Conservation (phyloP, 2,113 vertebrate species). For the Periophthalmodon schlosseri region DNA sequence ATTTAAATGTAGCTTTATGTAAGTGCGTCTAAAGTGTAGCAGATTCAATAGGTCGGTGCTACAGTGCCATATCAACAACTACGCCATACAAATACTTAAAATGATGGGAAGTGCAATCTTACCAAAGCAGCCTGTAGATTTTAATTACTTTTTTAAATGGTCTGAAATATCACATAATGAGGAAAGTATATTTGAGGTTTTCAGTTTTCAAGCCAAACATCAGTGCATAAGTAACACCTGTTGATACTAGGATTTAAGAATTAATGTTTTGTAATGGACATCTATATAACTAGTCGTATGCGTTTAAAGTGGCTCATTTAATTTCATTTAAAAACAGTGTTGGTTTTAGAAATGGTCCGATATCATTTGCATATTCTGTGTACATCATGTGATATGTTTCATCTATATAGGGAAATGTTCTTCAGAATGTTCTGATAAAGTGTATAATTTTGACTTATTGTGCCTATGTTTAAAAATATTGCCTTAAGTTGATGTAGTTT, state of each 20-base stretch:
- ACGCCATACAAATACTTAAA: background rate
- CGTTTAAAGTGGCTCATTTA: background rate
- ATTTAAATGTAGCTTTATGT: conserved; percentile 2
- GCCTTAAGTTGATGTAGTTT: conserved; percentile 59
- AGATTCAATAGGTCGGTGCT: background rate
- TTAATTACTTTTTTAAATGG: background rate
- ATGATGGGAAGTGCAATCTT: background rate
- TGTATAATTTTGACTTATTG: conserved; percentile 26
- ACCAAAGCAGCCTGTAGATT: background rate
- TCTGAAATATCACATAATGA: conserved; percentile 17
- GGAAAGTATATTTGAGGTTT: conserved; percentile 27
- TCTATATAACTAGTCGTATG: background rate
- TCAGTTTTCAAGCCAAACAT: conserved; percentile 3
- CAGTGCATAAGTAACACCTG: background rate
- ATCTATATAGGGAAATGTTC: background rate
- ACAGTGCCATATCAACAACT: background rate
- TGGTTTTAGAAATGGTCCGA: conserved; percentile 14
- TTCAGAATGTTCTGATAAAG: conserved; percentile 10
- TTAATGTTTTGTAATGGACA: background rate
- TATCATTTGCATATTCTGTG: conserved; percentile 10
- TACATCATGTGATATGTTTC: background rate
- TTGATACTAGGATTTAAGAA: background rate
- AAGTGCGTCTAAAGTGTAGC: background rate
- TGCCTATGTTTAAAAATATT: conserved; percentile 39
- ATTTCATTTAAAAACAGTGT: conserved; percentile 10